A percentile compares a stretch with the other conserved stretches of the same genome.
These are phyloP conservation scores for Toxotes jaculatrix DNA, from an alignment of 2,113 vertebrate species.

Conservation along the genomic window DNA sequence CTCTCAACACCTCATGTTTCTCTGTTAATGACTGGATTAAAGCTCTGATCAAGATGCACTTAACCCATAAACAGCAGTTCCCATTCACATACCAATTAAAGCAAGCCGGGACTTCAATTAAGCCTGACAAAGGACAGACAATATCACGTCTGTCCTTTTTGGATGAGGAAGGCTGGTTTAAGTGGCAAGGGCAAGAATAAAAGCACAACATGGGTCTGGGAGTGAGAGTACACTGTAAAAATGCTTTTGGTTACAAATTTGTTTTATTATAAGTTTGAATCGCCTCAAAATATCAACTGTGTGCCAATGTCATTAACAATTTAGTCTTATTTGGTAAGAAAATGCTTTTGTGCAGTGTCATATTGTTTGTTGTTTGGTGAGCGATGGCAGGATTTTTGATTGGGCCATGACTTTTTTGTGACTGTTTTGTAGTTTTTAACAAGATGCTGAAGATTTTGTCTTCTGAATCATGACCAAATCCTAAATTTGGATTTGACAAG, in stretches of 20 bases:
- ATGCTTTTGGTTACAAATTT: neutral
- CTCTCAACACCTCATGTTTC: conserved; percentile 94
- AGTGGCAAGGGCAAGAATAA: neutral
- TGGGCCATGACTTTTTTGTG: conserved; percentile 5
- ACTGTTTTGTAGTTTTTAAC: neutral
- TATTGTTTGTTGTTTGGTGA: neutral
- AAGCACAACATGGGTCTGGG: neutral
- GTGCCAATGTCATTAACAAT: conserved; percentile 2
- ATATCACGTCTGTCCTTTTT: conserved; percentile 34
- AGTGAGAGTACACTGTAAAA: neutral
- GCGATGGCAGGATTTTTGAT: neutral
- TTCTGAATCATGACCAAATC: conserved; percentile 15
- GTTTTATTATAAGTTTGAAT: neutral
- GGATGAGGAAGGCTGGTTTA: neutral
- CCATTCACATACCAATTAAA: conserved; percentile 94
- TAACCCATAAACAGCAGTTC: conserved; percentile 94
- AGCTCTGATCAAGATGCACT: conserved; percentile 94
- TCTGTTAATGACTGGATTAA: conserved; percentile 96
- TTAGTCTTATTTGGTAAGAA: neutral
- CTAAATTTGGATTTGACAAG: conserved; percentile 16
- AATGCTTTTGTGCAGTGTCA: neutral
- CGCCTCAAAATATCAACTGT: neutral
- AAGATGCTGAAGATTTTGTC: neutral
- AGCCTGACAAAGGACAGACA: conserved; percentile 90
- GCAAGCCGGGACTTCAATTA: conserved; percentile 89